Conservation (phyloP, 2,888 invertebrate species). For the Platycnemis pennipes region DNA sequence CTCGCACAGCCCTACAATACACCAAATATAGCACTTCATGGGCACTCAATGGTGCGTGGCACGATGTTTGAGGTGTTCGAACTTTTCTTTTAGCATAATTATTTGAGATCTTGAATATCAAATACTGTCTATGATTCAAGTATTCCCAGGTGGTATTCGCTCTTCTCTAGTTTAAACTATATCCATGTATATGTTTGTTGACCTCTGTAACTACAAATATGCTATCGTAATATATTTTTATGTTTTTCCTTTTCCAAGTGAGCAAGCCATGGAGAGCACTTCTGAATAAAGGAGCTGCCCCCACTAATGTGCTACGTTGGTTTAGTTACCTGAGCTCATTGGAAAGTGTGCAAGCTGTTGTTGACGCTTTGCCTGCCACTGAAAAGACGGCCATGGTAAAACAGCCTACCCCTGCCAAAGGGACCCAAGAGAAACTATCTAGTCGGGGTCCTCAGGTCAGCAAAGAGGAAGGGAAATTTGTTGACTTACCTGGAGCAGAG, state of each 20-base stretch:
- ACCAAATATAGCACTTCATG: too few species aligned
- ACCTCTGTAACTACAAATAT: too few species aligned
- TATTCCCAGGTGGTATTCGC: too few species aligned
- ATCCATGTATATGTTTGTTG: too few species aligned
- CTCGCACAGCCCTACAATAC: too few species aligned
- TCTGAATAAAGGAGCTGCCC: constrained; percentile 53
- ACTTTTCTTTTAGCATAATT: too few species aligned
- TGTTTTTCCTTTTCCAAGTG: constrained; percentile 75
- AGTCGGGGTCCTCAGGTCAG: constrained; percentile 79
- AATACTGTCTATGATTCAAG: too few species aligned
- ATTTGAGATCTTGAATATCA: too few species aligned
- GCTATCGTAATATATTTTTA: too few species aligned
- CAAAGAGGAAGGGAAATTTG: constrained; percentile 97
- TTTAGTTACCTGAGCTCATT: constrained; percentile 82
- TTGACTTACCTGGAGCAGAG: constrained; percentile 97
- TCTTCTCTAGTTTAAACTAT: too few species aligned
- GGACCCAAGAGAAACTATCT: constrained; percentile 74
- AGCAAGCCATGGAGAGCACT: constrained; percentile 76
- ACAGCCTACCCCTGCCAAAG: constrained; percentile 80
- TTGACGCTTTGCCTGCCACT: constrained; percentile 82
- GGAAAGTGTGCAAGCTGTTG: constrained; percentile 81
- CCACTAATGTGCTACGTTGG: constrained; percentile 76
- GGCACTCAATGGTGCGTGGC: too few species aligned
- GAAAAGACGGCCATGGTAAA: constrained; percentile 76
- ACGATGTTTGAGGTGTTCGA: too few species aligned